Percentiles rank a stretch among this genome's conserved stretches.
Conservation (phyloP, 2,888 invertebrate genomes). For the Zygaena filipendulae region DNA sequence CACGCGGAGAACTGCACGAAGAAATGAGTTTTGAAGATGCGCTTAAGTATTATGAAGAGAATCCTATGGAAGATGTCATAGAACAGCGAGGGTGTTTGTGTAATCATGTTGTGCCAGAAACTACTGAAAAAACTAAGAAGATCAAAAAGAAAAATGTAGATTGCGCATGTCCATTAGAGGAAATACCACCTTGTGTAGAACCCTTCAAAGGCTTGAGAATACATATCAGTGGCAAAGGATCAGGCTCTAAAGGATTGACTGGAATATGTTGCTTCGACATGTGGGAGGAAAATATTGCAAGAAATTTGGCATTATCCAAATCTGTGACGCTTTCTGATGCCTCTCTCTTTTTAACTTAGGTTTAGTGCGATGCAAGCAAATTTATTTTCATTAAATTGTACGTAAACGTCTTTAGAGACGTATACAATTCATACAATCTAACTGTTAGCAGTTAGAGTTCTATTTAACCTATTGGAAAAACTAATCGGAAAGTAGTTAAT, state of each 20-base stretch:
- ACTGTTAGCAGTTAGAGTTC: too few relatives aligned
- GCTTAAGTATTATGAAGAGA: slow-evolving; percentile 20
- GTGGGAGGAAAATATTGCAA: too few relatives aligned
- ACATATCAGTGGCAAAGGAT: slow-evolving; percentile 28
- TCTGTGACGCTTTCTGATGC: too few relatives aligned
- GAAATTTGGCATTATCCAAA: too few relatives aligned
- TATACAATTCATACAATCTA: too few relatives aligned
- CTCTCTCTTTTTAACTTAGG: too few relatives aligned
- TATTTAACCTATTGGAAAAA: too few relatives aligned
- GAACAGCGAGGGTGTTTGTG: slow-evolving; percentile 4
- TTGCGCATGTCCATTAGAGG: slow-evolving; percentile 24
- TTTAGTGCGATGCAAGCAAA: too few relatives aligned
- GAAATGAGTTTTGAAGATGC: slow-evolving; percentile 31
- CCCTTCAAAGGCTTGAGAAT: slow-evolving; percentile 22
- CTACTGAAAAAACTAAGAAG: neutral
- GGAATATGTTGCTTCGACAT: slow-evolving; percentile 30
- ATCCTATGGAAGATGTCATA: slow-evolving; percentile 13
- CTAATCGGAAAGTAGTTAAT: too few relatives aligned
- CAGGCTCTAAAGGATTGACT: slow-evolving; percentile 24
- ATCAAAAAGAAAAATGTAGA: slow-evolving; percentile 8
- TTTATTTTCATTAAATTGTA: too few relatives aligned
- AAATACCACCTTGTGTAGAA: neutral
- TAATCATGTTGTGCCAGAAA: slow-evolving; percentile 8
- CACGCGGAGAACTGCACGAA: slow-evolving; percentile 16
- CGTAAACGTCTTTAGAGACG: too few relatives aligned